Conservation (phyloP, 2,797 vertebrate genomes). For the Cryptoprocta ferox region DNA sequence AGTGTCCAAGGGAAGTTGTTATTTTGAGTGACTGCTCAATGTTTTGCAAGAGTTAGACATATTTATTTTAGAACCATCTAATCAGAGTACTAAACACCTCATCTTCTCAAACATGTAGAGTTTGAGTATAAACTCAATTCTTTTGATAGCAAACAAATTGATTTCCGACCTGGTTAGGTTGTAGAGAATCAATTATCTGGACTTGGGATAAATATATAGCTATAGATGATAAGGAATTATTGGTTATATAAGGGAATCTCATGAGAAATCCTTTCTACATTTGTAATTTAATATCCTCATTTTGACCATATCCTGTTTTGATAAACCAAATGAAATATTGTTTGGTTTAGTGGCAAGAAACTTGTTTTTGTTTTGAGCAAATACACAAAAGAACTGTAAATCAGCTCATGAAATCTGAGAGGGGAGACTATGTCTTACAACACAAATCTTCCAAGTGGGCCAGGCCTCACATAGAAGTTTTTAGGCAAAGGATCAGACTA, state of each 20-base stretch:
- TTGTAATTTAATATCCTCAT: background rate
- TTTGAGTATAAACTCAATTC: background rate
- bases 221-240: background rate
- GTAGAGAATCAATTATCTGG: background rate
- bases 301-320: background rate
- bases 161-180: background rate
- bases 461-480: background rate
- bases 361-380: background rate
- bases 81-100: background rate
- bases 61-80: background rate
- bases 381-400: background rate
- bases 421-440: background rate
- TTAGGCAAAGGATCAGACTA: background rate
- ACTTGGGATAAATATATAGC: background rate
- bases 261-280: background rate
- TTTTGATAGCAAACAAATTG: background rate
- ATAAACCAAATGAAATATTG: constrained; percentile 8
- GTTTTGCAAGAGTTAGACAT: background rate
- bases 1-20: background rate
- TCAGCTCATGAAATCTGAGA: background rate
- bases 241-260: background rate
- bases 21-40: background rate
- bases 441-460: background rate
- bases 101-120: background rate
- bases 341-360: background rate